Evolutionary conservation across 2,797 vertebrate genomes (phyloP).

Genomic region (Chaenodraco wilsoni): DNA sequence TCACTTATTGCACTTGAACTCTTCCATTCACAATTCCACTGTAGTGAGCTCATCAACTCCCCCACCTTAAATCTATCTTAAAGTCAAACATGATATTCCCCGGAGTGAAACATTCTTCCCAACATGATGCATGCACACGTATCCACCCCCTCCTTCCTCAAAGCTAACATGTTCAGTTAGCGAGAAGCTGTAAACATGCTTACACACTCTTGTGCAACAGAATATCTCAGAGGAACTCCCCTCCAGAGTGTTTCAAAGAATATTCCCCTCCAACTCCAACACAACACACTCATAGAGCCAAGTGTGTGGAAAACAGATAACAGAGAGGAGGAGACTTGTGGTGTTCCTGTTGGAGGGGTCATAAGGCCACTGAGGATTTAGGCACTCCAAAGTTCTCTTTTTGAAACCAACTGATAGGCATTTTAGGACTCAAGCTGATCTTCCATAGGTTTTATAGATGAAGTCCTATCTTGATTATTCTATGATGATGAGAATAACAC

Average conservation of each 20-base stretch:
- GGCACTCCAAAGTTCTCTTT: constrained; percentile 2
- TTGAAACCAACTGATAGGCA: constrained; percentile 3
- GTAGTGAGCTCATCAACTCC: background rate
- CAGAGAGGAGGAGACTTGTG: constrained; percentile 3
- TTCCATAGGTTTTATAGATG: background rate
- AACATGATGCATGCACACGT: background rate
- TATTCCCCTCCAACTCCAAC: constrained; percentile 32
- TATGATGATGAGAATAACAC: background rate
- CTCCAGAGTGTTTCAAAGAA: constrained; percentile 24
- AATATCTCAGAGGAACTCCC: constrained; percentile 42
- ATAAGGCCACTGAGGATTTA: constrained; percentile 11
- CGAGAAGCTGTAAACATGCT: constrained; percentile 40
- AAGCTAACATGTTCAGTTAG: constrained; percentile 16
- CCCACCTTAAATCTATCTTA: background rate
- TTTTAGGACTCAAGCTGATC: background rate
- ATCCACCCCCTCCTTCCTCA: constrained; percentile 5
- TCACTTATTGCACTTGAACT: background rate
- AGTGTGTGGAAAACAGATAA: constrained; percentile 35
- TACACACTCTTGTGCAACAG: constrained; percentile 48
- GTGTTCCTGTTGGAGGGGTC: background rate
- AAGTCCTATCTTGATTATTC: background rate
- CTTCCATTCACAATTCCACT: background rate
- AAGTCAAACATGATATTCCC: background rate
- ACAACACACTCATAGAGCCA: constrained; percentile 37
- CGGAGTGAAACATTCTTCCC: background rate